Evolutionary conservation across 2,113 vertebrate genomes (phyloP), one percentile per base, ranked within the genome.

Genomic region (Planiliza haematocheilus): DNA sequence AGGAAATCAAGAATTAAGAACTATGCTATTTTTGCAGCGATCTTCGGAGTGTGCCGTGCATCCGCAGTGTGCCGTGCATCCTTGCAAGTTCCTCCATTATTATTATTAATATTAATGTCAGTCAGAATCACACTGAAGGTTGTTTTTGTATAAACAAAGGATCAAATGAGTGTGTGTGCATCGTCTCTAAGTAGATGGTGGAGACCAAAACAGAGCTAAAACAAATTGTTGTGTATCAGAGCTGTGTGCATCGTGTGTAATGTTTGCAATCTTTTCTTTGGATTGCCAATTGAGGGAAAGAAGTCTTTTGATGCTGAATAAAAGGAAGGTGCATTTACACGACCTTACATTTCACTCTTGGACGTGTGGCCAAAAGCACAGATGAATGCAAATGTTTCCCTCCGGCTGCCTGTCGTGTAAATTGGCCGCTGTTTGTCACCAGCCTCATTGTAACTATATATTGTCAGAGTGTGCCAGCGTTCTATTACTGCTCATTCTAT

Each of bases 1-100:
- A 45, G 43, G n/a, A 72, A 55, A 65, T 51, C n/a, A 64, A 63
- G 12, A 68, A 61, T 30, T 53, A 66, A 50, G 7, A 36, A 30
- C 18, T 7, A n/a, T 8, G n/a, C 17, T 58, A 38, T 46, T 36
- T 70, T 59, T 60, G 30, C n/a, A 45, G 17, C 21, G 14, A 30
- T 64, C 43, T 53, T n/a, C n/a, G n/a, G n/a, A n/a, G n/a, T n/a
- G n/a, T n/a, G n/a, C n/a, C n/a, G n/a, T 30, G 24, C 24, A 30
- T n/a, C n/a, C n/a, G 24, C 24, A 30, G 24, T 14, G 20, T 50
- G 10, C 5, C 9, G 5, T 34, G 12, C 20, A 46, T 30, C 48
- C 10, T 39, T 8, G 58, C 41, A 18, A n/a, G 0, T 38, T 48
- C 7, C 21, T 58, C 12, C 13, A 6, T n/a, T 38, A 9, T 56